phyloP scores from a whole-genome alignment of 2,113 vertebrate species.

The Stegastes partitus region DNA sequence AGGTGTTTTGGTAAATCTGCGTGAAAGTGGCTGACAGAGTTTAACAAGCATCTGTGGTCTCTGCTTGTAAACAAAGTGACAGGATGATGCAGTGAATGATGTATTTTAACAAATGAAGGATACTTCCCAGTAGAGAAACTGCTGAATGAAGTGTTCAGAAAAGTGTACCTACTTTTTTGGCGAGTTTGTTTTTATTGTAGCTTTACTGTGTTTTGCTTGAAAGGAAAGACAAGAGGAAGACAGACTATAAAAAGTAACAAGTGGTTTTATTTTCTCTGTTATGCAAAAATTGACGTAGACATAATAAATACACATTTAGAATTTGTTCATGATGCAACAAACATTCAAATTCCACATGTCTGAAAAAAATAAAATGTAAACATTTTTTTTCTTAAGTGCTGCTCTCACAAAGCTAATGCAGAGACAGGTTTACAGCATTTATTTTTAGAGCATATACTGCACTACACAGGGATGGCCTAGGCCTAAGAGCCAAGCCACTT shows the following conservation, averaged over 20 bases:
- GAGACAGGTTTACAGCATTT: constrained; percentile 56
- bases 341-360: constrained; percentile 69
- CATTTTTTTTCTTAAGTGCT: constrained; percentile 52
- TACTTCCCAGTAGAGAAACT: background rate
- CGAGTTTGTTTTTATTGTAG: background rate
- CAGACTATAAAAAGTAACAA: constrained; percentile 55
- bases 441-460: constrained; percentile 29
- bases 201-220: background rate
- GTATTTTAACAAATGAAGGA: background rate
- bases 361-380: constrained; percentile 79
- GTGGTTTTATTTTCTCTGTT: constrained; percentile 63
- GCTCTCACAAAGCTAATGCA: constrained; percentile 18
- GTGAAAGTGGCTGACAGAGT: background rate
- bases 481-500: constrained; percentile 5
- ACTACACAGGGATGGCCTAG: background rate
- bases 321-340: constrained; percentile 81
- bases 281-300: constrained; percentile 70
- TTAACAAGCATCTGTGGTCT: background rate
- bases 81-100: background rate
- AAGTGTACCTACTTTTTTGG: background rate
- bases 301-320: constrained; percentile 83
- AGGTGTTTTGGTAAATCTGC: no score
- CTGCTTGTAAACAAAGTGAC: background rate
- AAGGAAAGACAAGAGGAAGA: constrained; percentile 16
- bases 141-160: background rate